phyloP scores from a whole-genome alignment of 37 sponge, comb jelly and placozoan species.

The Tethya wilhelma region DNA sequence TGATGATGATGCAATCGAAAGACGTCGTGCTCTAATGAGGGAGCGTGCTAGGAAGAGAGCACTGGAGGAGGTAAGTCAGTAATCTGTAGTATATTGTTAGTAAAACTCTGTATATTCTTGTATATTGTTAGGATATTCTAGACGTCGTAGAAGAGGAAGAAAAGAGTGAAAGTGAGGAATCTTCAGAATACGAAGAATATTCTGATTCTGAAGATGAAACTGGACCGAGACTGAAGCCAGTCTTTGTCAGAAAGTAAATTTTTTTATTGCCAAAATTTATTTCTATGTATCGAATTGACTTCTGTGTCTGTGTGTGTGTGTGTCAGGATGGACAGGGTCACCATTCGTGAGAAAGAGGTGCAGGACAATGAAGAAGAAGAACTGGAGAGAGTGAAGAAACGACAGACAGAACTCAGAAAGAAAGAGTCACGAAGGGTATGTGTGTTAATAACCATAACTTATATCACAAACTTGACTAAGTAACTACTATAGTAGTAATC shows the following conservation, averaged over 20 bases:
- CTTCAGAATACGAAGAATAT: constrained; percentile 95
- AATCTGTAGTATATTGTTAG: background rate
- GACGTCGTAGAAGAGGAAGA: constrained; percentile 77
- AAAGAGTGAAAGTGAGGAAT: constrained; percentile 64
- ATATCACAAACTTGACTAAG: no score
- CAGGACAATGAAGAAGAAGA: constrained; percentile 54
- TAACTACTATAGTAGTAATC: no score
- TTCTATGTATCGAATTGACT: no score
- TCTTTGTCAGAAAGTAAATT: no score
- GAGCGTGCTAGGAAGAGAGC: constrained; percentile 48
- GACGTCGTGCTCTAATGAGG: constrained; percentile 56
- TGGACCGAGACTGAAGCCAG: constrained; percentile 95
- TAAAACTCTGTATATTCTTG: no score
- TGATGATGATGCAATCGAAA: constrained; percentile 71
- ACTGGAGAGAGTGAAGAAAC: constrained; percentile 51
- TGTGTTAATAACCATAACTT: no score
- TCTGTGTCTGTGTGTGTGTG: no score
- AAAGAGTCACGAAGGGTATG: constrained; percentile 53
- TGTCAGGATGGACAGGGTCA: constrained; percentile 77
- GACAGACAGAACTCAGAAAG: constrained; percentile 58
- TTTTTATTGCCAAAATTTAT: no score
- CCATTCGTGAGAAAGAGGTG: constrained; percentile 58
- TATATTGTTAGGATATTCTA: constrained; percentile 34
- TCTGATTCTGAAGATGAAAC: constrained; percentile 93
- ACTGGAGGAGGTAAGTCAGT: constrained; percentile 43